Percentiles rank a stretch among this genome's conserved stretches.
Conservation (phyloP, 2,113 vertebrate species). For the Nyctereutes procyonoides region DNA sequence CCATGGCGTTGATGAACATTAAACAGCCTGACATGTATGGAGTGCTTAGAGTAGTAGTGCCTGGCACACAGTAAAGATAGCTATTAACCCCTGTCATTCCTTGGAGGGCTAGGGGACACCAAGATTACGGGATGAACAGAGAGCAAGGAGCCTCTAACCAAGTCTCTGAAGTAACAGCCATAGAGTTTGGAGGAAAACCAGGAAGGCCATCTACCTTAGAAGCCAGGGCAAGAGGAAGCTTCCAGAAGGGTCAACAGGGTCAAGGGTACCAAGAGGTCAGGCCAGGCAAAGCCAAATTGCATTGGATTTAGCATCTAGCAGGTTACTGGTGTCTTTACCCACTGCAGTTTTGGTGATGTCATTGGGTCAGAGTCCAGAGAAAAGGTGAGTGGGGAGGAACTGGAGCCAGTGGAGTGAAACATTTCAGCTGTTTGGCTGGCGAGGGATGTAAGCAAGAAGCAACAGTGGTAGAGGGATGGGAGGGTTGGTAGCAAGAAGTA, state of each 20-base stretch:
- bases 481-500: too few species aligned
- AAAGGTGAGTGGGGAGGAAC: not conserved
- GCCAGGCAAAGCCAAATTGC: not conserved
- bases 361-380: not conserved
- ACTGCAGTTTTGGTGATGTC: not conserved
- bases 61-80: not conserved
- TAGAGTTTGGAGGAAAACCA: not conserved
- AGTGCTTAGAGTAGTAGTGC: not conserved
- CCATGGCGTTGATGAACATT: not conserved
- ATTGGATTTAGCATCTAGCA: not conserved
- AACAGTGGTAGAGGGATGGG: fast-evolving
- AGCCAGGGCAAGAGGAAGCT: not conserved
- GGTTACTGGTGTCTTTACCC: not conserved
- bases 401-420: not conserved
- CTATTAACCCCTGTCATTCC: fast-evolving
- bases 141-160: not conserved
- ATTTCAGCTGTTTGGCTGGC: not conserved
- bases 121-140: not conserved
- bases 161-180: not conserved
- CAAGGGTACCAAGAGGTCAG: not conserved
- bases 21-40: not conserved
- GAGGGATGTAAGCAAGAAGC: not conserved
- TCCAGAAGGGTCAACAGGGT: not conserved
- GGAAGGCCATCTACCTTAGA: not conserved
- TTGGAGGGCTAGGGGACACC: fast-evolving